Conservation (phyloP, 2,888 invertebrate genomes). For the Rhagonycha fulva region DNA sequence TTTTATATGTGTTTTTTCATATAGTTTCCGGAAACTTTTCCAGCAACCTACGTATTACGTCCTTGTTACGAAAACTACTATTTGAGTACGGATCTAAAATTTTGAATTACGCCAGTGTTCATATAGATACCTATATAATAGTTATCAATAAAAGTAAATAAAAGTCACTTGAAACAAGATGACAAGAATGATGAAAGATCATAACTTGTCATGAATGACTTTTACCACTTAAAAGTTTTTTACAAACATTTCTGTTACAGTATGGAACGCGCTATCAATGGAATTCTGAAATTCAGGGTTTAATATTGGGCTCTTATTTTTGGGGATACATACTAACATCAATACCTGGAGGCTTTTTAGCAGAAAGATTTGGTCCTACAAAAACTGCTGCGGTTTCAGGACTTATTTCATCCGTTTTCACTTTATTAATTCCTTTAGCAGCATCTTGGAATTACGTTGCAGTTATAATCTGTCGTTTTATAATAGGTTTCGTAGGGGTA, state of each 20-base stretch:
- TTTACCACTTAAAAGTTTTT: too few species aligned
- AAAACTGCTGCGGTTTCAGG: constrained; percentile 62
- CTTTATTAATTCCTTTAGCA: constrained; percentile 64
- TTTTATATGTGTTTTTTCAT: too few species aligned
- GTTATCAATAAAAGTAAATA: too few species aligned
- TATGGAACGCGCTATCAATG: constrained; percentile 60
- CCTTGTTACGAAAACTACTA: too few species aligned
- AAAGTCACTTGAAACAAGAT: too few species aligned
- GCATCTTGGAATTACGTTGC: constrained; percentile 62
- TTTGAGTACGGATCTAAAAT: too few species aligned
- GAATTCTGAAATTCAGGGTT: constrained; percentile 65
- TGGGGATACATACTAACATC: constrained; percentile 72
- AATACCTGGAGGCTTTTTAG: constrained; percentile 67
- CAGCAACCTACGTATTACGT: too few species aligned
- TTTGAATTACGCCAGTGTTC: too few species aligned
- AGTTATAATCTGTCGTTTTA: constrained; percentile 62
- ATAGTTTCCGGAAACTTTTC: too few species aligned
- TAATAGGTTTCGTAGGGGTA: constrained; percentile 68
- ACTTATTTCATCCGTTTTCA: constrained; percentile 59
- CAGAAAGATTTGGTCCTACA: constrained; percentile 66
- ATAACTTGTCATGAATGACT: too few species aligned
- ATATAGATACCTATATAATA: too few species aligned
- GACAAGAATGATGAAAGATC: too few species aligned
- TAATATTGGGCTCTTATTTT: constrained; percentile 69
- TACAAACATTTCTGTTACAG: constrained; percentile 42